These are phyloP conservation scores for Hypolimnas misippus DNA, from an alignment of 2,888 invertebrate species.

Conservation along the genomic window DNA sequence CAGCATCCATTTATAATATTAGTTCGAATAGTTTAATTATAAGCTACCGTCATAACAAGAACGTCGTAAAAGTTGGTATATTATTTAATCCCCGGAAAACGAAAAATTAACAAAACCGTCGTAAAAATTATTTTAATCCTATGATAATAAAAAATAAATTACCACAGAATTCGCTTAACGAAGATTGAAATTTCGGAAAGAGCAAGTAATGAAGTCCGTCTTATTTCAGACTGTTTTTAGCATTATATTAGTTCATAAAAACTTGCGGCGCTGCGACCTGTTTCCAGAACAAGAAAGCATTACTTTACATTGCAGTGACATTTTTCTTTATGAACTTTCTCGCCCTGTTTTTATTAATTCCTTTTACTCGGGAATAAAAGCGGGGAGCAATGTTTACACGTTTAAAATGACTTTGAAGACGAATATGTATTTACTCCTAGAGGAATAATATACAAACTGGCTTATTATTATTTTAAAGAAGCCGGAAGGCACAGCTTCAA, in stretches of 20 bases:
- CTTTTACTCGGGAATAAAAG: constrained; percentile 62
- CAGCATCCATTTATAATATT: too few relatives aligned
- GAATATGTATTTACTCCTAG: constrained; percentile 41
- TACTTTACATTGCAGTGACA: constrained; percentile 73
- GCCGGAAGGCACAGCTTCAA: too few relatives aligned
- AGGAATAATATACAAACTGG: background rate
- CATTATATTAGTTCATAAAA: constrained; percentile 43
- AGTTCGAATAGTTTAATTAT: too few relatives aligned
- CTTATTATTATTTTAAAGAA: background rate
- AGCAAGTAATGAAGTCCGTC: constrained; percentile 18
- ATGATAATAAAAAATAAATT: constrained; percentile 5
- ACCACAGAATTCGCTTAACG: constrained; percentile 13
- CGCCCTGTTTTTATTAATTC: constrained; percentile 74
- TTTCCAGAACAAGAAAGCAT: constrained; percentile 60
- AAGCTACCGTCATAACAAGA: too few relatives aligned
- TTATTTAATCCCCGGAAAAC: too few relatives aligned
- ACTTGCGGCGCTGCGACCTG: constrained; percentile 40
- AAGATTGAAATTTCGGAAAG: constrained; percentile 17
- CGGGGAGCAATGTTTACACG: constrained; percentile 60
- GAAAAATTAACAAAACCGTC: too few relatives aligned
- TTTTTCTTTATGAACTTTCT: constrained; percentile 74
- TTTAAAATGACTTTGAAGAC: constrained; percentile 43
- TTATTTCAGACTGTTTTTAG: constrained; percentile 35
- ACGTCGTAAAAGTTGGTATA: too few relatives aligned
- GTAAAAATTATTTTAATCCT: too few relatives aligned